These are phyloP conservation scores for Batillaria attramentaria DNA, from an alignment of 1,140 invertebrate genomes.

Conservation along the genomic window DNA sequence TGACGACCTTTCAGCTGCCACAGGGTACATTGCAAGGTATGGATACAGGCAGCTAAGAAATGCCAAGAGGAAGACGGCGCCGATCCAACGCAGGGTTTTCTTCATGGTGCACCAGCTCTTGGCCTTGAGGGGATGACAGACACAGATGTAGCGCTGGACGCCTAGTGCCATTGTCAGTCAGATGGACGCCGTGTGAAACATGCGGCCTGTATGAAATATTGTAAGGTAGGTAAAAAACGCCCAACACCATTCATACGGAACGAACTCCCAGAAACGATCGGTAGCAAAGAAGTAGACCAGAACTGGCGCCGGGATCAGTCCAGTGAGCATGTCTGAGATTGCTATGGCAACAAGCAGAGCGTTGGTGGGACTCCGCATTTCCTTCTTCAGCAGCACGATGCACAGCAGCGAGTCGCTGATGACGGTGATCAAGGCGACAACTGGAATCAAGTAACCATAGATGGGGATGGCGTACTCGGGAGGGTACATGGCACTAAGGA, in stretches of 20 bases:
- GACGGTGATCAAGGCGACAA: conserved; percentile 88
- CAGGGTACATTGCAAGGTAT: conserved; percentile 79
- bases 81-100: conserved; percentile 83
- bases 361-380: conserved; percentile 82
- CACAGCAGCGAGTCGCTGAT: conserved; percentile 90
- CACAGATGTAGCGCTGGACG: conserved; percentile 90
- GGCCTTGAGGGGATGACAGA: conserved; percentile 89
- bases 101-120: conserved; percentile 89
- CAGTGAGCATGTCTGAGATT: conserved; percentile 91
- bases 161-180: conserved; percentile 89
- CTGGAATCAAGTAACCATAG: conserved; percentile 81
- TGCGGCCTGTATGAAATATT: conserved; percentile 79
- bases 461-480: conserved; percentile 56
- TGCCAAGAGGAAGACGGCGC: conserved; percentile 82
- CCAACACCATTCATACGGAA: conserved; percentile 77
- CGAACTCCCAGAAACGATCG: conserved; percentile 81
- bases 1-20: conserved; percentile 77
- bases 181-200: conserved; percentile 93
- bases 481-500: conserved; percentile 19
- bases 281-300: conserved; percentile 92
- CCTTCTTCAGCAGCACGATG: conserved; percentile 78
- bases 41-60: conserved; percentile 84
- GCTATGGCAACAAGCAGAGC: conserved; percentile 86
- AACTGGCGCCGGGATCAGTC: conserved; percentile 89
- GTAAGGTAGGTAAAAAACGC: conserved; percentile 76